A percentile compares a stretch with the other conserved stretches of the same genome.
Conservation (phyloP, 2,888 invertebrate species). For the Dicycla oo region DNA sequence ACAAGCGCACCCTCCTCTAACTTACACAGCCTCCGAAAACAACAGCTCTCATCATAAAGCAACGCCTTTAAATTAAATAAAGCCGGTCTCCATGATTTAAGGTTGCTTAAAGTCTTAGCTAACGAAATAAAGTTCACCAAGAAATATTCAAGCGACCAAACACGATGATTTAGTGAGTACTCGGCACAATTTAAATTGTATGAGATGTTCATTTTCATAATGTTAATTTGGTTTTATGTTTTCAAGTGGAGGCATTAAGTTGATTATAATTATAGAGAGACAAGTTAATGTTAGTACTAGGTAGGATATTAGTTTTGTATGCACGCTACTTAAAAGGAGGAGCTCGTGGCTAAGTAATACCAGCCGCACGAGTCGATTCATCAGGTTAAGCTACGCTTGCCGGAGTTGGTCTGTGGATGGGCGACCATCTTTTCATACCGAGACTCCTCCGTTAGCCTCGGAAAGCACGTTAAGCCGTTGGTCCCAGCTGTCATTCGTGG, state of each 20-base stretch:
- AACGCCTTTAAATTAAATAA: conserved; percentile 74
- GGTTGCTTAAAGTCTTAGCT: conserved; percentile 57
- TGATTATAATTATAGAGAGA: conserved; percentile 3
- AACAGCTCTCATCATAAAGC: conserved; percentile 66
- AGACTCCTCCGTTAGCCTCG: too few relatives aligned
- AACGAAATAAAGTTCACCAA: conserved; percentile 60
- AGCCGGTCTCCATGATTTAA: conserved; percentile 74
- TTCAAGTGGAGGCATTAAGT: conserved; percentile 17
- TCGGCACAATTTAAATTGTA: conserved; percentile 46
- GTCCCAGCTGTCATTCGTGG: too few relatives aligned
- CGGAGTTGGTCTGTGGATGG: too few relatives aligned
- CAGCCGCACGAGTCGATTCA: too few relatives aligned
- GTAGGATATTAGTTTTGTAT: neutral
- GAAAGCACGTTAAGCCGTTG: too few relatives aligned
- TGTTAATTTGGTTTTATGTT: conserved; percentile 49
- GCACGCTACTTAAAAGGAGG: too few relatives aligned
- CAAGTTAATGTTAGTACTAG: neutral
- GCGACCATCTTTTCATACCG: too few relatives aligned
- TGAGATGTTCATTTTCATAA: conserved; percentile 51
- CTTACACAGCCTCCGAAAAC: conserved; percentile 30
- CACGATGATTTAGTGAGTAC: conserved; percentile 56
- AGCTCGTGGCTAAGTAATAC: too few relatives aligned
- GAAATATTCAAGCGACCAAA: conserved; percentile 45
- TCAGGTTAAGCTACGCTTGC: too few relatives aligned
- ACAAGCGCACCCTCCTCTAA: neutral